phyloP scores from a whole-genome alignment of 2,797 vertebrate species.

The Phaenicophaeus curvirostris region DNA sequence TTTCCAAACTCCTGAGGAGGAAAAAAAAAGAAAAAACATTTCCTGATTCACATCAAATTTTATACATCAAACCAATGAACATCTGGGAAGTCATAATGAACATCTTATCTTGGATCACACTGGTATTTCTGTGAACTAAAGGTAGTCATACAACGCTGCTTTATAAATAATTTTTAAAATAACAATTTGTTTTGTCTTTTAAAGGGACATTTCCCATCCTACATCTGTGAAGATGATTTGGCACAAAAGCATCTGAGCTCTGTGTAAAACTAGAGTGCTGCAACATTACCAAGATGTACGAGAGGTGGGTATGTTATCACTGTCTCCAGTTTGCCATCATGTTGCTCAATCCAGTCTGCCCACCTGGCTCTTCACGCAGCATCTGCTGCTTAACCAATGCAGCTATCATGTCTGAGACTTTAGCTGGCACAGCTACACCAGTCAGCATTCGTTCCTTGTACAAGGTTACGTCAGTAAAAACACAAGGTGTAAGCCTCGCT shows the following conservation, averaged over 20 bases:
- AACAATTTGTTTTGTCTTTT: neutral
- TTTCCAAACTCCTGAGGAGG: conserved; percentile 91
- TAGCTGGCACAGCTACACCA: neutral
- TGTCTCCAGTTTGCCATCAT: neutral
- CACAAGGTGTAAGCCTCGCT: accelerated
- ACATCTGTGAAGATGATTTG: neutral
- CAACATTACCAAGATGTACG: neutral
- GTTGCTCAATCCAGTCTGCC: neutral
- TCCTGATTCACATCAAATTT: neutral
- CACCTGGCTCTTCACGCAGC: neutral
- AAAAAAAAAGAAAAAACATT: neutral
- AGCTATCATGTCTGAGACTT: neutral
- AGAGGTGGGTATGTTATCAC: neutral
- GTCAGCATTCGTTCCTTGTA: neutral
- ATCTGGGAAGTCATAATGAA: neutral
- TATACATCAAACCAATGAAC: neutral
- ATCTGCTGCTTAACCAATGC: neutral
- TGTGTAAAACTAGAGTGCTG: neutral
- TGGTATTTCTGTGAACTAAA: neutral
- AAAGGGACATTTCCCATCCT: neutral
- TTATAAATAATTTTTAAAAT: neutral
- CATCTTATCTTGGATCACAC: neutral
- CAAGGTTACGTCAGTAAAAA: neutral
- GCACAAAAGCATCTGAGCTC: neutral
- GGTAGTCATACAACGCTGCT: neutral